These are phyloP conservation scores for Sardinella longiceps DNA, from an alignment of 2,797 vertebrate species.

Conservation along the genomic window DNA sequence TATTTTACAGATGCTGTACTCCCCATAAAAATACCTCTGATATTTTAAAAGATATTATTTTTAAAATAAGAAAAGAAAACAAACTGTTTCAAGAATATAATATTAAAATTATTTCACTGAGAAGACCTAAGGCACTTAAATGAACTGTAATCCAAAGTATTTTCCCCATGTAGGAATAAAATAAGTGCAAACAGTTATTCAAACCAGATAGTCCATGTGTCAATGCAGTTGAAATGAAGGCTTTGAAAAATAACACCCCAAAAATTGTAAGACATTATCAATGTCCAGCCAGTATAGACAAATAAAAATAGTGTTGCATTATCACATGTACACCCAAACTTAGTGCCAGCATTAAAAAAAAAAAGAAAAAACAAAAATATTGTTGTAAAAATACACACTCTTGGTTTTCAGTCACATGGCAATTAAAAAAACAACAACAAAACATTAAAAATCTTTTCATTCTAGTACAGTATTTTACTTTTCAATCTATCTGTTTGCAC, in stretches of 20 bases:
- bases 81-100: conserved; percentile 25
- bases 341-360: conserved; percentile 7
- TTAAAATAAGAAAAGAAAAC: conserved; percentile 41
- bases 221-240: background rate
- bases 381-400: conserved; percentile 39
- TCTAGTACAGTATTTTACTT: background rate
- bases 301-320: background rate
- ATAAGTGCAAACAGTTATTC: conserved; percentile 10
- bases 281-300: background rate
- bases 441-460: background rate
- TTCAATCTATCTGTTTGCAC: background rate
- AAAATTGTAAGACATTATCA: background rate
- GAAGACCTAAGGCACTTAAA: conserved; percentile 48
- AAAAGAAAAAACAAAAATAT: conserved; percentile 35
- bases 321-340: background rate
- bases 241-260: background rate
- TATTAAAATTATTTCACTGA: conserved; percentile 20
- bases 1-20: conserved; percentile 71
- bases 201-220: background rate
- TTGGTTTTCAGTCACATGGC: conserved; percentile 46
- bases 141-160: conserved; percentile 19
- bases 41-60: conserved; percentile 49
- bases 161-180: conserved; percentile 3
- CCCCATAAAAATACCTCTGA: conserved; percentile 72
- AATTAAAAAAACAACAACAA: conserved; percentile 41